These are phyloP conservation scores for Odontomyia ornata DNA, from an alignment of 2,888 invertebrate species.

Conservation along the genomic window DNA sequence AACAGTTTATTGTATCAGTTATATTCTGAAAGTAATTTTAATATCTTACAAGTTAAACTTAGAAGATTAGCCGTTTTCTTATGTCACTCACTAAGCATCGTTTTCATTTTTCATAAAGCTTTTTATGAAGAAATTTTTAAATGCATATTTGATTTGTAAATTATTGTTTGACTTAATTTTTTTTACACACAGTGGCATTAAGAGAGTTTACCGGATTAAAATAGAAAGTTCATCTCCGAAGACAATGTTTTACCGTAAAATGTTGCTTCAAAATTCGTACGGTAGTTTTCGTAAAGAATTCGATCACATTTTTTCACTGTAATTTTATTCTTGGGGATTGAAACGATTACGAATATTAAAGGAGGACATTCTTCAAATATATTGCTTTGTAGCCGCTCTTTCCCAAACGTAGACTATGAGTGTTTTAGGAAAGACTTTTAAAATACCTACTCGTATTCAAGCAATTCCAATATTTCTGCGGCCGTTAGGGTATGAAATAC, in stretches of 20 bases:
- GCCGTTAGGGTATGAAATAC: too few species aligned
- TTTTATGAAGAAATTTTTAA: neutral
- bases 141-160: neutral
- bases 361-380: too few species aligned
- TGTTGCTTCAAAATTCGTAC: neutral
- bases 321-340: too few species aligned
- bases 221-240: neutral
- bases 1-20: constrained; percentile 16
- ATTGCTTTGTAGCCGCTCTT: too few species aligned
- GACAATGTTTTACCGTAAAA: neutral
- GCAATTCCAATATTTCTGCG: too few species aligned
- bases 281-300: neutral
- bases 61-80: constrained; percentile 63
- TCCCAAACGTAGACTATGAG: too few species aligned
- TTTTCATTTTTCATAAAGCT: neutral
- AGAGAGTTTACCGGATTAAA: neutral
- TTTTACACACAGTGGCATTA: neutral
- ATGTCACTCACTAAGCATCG: constrained; percentile 35
- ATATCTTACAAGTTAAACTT: constrained; percentile 63
- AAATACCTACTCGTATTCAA: too few species aligned
- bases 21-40: neutral
- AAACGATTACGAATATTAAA: too few species aligned
- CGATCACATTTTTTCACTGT: neutral
- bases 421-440: too few species aligned
- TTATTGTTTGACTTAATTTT: neutral